Conservation (phyloP, 1,140 invertebrate genomes). For the Thereuonema tuberculata region DNA sequence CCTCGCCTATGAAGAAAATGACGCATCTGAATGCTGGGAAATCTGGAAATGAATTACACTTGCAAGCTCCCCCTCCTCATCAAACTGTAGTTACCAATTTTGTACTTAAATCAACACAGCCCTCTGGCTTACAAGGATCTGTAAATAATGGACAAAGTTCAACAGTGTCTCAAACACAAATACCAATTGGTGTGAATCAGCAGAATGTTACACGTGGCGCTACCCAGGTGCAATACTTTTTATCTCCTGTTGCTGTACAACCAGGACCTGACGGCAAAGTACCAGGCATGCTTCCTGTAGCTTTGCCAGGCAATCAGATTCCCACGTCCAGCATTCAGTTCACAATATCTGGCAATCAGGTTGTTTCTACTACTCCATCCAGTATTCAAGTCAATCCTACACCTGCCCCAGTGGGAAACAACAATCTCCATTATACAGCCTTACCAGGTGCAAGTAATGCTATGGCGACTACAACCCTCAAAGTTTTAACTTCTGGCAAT, state of each 20-base stretch:
- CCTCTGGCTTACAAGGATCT: too few species aligned
- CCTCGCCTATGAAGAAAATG: too few species aligned
- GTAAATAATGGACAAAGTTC: too few species aligned
- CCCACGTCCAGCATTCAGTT: background rate
- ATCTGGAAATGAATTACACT: too few species aligned
- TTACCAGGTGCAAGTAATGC: background rate
- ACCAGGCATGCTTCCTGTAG: background rate
- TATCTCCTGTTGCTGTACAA: background rate
- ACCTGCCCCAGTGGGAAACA: background rate
- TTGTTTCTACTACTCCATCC: background rate
- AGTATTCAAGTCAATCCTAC: background rate
- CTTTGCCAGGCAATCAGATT: background rate
- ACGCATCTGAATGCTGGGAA: too few species aligned
- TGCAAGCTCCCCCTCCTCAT: too few species aligned
- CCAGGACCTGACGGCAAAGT: background rate
- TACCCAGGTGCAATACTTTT: background rate
- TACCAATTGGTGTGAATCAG: background rate
- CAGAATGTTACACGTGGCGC: background rate
- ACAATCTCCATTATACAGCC: background rate
- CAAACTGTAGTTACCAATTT: too few species aligned
- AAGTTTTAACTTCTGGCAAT: background rate
- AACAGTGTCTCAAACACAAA: background rate
- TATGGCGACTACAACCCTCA: background rate
- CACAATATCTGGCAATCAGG: background rate
- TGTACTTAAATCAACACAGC: too few species aligned